Percentiles rank a stretch among this genome's conserved stretches.
Conservation (phyloP, 1,140 invertebrate genomes). For the Atta colombica region DNA sequence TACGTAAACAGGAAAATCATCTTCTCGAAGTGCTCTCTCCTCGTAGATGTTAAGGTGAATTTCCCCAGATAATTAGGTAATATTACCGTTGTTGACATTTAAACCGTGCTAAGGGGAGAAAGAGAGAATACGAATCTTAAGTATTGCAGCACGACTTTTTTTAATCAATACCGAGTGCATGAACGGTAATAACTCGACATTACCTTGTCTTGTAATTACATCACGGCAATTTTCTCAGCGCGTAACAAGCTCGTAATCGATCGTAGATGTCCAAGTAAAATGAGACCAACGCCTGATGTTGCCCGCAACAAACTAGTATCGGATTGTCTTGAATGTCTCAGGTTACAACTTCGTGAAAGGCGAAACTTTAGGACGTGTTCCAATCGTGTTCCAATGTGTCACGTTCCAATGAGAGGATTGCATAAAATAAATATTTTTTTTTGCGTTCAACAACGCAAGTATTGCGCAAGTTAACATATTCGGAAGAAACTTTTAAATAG, state of each 20-base stretch:
- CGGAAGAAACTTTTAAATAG: background rate
- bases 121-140: background rate
- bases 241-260: slow-evolving; percentile 52
- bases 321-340: background rate
- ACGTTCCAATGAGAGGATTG: background rate
- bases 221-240: slow-evolving; percentile 24
- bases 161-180: background rate
- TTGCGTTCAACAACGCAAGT: too few species aligned
- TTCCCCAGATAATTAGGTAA: slow-evolving; percentile 25
- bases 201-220: slow-evolving; percentile 34
- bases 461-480: background rate
- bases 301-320: background rate
- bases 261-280: slow-evolving; percentile 41
- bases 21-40: background rate
- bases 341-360: background rate
- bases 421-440: slow-evolving; percentile 11
- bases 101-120: background rate
- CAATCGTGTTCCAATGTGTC: background rate
- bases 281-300: slow-evolving; percentile 1
- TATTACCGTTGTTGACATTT: slow-evolving; percentile 21
- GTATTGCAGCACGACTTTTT: background rate
- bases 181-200: slow-evolving; percentile 17
- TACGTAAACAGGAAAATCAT: slow-evolving; percentile 43
- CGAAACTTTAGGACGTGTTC: background rate
- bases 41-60: background rate